These are phyloP conservation scores for Phoebastria nigripes DNA, from an alignment of 2,797 vertebrate species.

Conservation along the genomic window DNA sequence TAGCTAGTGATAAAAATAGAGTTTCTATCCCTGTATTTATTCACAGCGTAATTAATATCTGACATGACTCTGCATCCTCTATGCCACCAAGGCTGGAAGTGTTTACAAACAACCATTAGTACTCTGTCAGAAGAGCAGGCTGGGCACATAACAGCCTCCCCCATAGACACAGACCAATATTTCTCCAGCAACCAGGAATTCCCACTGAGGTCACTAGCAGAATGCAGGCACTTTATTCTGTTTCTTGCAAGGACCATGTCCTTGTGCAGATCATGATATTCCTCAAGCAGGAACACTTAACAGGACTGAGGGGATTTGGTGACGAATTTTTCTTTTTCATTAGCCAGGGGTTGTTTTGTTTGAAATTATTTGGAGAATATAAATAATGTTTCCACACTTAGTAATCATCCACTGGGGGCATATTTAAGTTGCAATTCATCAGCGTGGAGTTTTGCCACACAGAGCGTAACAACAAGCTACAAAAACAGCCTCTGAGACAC, in stretches of 20 bases:
- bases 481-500: not conserved
- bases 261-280: not conserved
- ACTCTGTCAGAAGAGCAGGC: not conserved
- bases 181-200: constrained; percentile 30
- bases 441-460: not conserved
- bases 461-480: not conserved
- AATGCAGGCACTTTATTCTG: not conserved
- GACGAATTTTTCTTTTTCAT: constrained; percentile 4
- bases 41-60: constrained; percentile 22
- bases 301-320: not conserved
- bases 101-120: constrained; percentile 11
- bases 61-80: not conserved
- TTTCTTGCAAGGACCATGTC: not conserved
- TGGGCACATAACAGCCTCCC: not conserved
- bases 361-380: constrained; percentile 35
- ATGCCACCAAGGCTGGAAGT: not conserved
- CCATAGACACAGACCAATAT: constrained; percentile 12
- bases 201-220: not conserved
- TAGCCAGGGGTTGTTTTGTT: constrained; percentile 9
- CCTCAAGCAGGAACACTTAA: not conserved
- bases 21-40: not conserved
- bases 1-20: not conserved
- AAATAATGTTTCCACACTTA: constrained; percentile 29
- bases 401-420: not conserved
- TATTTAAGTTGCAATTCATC: constrained; percentile 26